phyloP scores from a whole-genome alignment of 2,797 vertebrate species.

The Harpagifer antarcticus region DNA sequence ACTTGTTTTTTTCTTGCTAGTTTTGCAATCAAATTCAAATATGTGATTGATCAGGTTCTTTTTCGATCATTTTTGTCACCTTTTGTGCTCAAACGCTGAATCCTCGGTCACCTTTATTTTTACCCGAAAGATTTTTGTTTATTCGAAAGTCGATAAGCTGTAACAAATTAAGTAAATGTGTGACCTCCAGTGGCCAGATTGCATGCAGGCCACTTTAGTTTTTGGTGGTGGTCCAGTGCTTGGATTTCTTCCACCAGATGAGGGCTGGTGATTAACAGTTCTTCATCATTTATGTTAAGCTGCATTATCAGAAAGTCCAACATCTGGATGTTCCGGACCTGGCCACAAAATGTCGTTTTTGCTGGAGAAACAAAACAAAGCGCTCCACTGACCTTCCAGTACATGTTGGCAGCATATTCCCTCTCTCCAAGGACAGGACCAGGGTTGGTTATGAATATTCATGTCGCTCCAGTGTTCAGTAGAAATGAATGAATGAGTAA shows the following conservation, averaged over 20 bases:
- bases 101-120: neutral
- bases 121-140: no score
- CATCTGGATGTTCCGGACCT: neutral
- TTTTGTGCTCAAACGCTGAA: neutral
- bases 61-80: neutral
- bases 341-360: neutral
- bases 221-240: slow-evolving; percentile 6
- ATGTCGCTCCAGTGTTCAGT: neutral
- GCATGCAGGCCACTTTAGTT: neutral
- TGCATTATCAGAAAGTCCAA: neutral
- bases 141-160: neutral
- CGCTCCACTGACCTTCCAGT: slow-evolving; percentile 10
- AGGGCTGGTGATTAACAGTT: neutral
- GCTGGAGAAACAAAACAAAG: neutral
- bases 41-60: neutral
- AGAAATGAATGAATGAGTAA: neutral
- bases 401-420: slow-evolving; percentile 1
- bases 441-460: slow-evolving; percentile 2
- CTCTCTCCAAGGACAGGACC: neutral
- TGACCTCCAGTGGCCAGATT: neutral
- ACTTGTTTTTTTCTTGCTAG: neutral
- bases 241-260: neutral
- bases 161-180: neutral
- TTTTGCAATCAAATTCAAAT: neutral
- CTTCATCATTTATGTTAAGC: neutral